A percentile compares a stretch with the other conserved stretches of the same genome.
phyloP scores from a whole-genome alignment of 1,140 invertebrate genomes.

The Helicoverpa zea region DNA sequence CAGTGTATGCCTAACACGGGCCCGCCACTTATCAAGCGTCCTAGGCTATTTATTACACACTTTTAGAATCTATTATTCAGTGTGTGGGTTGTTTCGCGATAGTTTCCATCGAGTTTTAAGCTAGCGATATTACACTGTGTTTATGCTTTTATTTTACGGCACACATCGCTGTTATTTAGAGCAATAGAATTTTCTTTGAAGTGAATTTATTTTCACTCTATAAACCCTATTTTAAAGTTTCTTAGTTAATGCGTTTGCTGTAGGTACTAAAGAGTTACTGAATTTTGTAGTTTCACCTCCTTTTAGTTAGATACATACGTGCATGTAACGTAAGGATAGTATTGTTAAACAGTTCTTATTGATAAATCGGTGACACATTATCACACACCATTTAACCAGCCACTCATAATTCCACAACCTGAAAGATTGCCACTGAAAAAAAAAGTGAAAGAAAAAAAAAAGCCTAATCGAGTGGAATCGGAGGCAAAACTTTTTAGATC shows the following conservation, averaged over 20 bases:
- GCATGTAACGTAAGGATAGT: no score
- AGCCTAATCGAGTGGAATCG: conserved; percentile 45
- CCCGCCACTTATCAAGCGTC: conserved; percentile 32
- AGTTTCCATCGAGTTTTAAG: conserved; percentile 22
- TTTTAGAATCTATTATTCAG: conserved; percentile 44
- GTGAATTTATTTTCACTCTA: background rate
- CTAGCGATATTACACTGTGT: conserved; percentile 13
- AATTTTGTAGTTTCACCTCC: no score
- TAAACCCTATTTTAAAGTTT: no score
- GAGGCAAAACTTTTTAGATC: conserved; percentile 51
- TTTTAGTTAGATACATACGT: no score
- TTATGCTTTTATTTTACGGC: conserved; percentile 18
- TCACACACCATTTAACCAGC: conserved; percentile 21
- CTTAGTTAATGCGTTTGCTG: no score
- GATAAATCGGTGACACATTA: background rate
- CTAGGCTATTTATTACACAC: conserved; percentile 33
- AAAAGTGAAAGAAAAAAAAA: conserved; percentile 37
- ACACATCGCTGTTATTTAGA: background rate
- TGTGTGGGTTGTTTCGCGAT: conserved; percentile 40
- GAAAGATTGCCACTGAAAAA: background rate
- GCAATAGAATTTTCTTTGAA: background rate
- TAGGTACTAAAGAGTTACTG: no score
- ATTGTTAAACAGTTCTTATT: no score
- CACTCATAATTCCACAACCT: conserved; percentile 7
- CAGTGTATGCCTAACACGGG: conserved; percentile 29